phyloP scores from a whole-genome alignment of 1,140 invertebrate genomes.

The Druon quercuslanigerum region DNA sequence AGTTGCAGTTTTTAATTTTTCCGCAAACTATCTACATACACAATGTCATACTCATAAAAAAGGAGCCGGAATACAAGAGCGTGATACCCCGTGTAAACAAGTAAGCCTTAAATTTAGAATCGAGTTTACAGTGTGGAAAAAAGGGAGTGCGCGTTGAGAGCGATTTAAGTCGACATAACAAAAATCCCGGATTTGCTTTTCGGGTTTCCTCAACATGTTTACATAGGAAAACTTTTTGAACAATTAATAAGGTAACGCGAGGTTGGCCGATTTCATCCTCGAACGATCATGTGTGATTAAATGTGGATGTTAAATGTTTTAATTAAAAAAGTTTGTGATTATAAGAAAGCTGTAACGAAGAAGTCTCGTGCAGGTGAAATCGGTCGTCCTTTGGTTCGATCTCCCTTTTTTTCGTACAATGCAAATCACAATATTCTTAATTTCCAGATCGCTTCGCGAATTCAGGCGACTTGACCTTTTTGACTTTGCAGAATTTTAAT shows the following conservation, averaged over 20 bases:
- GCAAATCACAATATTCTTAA: constrained; percentile 33
- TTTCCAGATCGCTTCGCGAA: constrained; percentile 39
- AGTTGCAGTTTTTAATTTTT: constrained; percentile 21
- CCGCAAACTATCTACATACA: not conserved
- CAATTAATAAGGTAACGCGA: not conserved
- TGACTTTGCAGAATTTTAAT: constrained; percentile 33
- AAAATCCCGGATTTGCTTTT: constrained; percentile 3
- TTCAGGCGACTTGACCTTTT: constrained; percentile 32
- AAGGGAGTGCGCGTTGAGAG: constrained; percentile 36
- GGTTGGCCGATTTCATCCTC: constrained; percentile 3
- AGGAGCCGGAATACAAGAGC: constrained; percentile 18
- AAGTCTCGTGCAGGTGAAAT: constrained; percentile 11
- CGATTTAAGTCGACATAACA: constrained; percentile 48
- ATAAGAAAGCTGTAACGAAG: constrained; percentile 30
- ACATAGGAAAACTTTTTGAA: not conserved
- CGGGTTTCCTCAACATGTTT: not conserved
- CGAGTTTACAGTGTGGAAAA: constrained; percentile 44
- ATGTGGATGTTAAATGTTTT: constrained; percentile 8
- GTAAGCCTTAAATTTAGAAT: constrained; percentile 66
- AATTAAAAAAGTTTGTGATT: not conserved
- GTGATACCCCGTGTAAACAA: constrained; percentile 60
- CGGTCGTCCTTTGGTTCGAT: constrained; percentile 3
- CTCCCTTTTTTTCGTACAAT: constrained; percentile 32
- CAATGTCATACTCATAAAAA: constrained; percentile 9
- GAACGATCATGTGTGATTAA: not conserved